These are phyloP conservation scores for Ursus arctos DNA, from an alignment of 2,113 vertebrate species.

Conservation along the genomic window DNA sequence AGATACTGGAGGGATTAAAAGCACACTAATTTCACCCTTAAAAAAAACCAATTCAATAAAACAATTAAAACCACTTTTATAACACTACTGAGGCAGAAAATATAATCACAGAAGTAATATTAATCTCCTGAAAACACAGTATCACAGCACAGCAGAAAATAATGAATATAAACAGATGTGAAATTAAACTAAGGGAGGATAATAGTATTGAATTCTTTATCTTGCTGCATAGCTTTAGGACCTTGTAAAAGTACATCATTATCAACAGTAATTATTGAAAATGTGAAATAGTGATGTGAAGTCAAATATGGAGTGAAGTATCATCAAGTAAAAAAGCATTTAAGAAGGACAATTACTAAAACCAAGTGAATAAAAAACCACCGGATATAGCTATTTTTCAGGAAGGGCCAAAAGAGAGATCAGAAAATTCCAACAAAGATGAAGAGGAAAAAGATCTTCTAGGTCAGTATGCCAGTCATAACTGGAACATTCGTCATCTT, in stretches of 20 bases:
- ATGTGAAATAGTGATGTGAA: background rate
- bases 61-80: conserved; percentile 49
- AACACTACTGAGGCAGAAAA: conserved; percentile 28
- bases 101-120: background rate
- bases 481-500: background rate
- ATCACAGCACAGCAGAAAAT: background rate
- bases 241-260: background rate
- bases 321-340: background rate
- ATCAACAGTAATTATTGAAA: conserved; percentile 51
- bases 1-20: conserved; percentile 1
- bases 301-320: conserved; percentile 13
- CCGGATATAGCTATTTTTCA: background rate
- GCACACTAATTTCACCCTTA: background rate
- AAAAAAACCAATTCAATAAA: background rate
- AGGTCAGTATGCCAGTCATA: background rate
- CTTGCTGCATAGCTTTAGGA: background rate
- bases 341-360: conserved; percentile 14
- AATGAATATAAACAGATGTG: conserved; percentile 43
- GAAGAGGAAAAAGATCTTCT: background rate
- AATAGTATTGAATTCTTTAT: conserved; percentile 14
- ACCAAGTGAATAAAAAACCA: background rate
- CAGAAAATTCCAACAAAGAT: conserved; percentile 35
- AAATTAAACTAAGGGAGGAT: conserved; percentile 25
- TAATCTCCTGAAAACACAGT: conserved; percentile 36
- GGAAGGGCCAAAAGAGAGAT: conserved; percentile 25